Base-by-base conservation (phyloP, 2,797 vertebrate species). In the Pantherophis vulpinus region DNA sequence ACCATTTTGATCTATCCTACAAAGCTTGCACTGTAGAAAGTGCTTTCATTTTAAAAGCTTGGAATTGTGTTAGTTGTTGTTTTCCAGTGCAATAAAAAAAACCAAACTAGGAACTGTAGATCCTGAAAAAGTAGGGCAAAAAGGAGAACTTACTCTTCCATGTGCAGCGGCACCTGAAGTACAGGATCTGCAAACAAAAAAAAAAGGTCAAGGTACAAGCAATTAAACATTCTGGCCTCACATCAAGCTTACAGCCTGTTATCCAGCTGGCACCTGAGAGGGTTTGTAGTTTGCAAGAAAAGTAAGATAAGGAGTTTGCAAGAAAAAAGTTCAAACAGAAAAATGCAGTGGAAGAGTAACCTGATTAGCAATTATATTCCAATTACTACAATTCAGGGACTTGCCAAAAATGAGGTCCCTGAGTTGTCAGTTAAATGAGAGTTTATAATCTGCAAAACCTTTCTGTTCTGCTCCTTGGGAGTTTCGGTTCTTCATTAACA, bases 141-240 rank as follows among this genome's bases (percentile, higher is more conserved):
- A 94, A 74, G 91, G 56, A n/a, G 92, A 87, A 99, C 99, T 96
- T 98, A 99, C 99, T 99, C 99, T 97, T 99, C 98, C 94, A 99
- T 98, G 0, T 99, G 99, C 89, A 98, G 99, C 0, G 99, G 99
- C 95, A 99, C 99, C 96, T 99, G 99, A 95, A 99, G 98, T 95
- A 99, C 99, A 94, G 99, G 99, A 99, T 99, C 99, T 99, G 98
- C 96, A 96, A 6, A 93, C 95, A 96, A 27, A 97, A 95, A 96
- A 29, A 93, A 93, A 91, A 79, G 32, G 32, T 94, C 86, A 61
- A 93, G 86, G 94, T n/a, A 74, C 1, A 47, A 89, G 12, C 56
- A 90, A 5, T 61, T 86, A 23, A 74, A 42, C 18, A 42, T 16
- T 74, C 11, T 70, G 55, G 86, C 23, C 54, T 87, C 25, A 93